Percentiles rank a stretch among this genome's conserved stretches.
phyloP scores from a whole-genome alignment of 2,113 vertebrate genomes.

The Anguilla japonica region DNA sequence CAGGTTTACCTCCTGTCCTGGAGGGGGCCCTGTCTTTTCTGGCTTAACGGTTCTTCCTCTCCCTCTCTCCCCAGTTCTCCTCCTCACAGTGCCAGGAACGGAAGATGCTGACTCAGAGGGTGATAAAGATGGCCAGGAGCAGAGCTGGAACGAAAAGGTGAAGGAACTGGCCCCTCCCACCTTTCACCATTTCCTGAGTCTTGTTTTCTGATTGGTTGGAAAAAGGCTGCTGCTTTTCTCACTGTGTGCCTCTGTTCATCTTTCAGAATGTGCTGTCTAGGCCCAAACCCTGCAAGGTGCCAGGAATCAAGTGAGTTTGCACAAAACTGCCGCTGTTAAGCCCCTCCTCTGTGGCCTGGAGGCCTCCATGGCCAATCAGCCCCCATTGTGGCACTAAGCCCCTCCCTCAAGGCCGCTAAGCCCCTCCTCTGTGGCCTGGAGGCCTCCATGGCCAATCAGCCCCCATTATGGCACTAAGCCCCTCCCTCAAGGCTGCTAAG shows the following conservation, averaged over 20 bases:
- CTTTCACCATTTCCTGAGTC: too few relatives aligned
- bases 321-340: neutral
- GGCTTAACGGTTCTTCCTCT: neutral
- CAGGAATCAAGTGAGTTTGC: constrained; percentile 93
- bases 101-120: constrained; percentile 77
- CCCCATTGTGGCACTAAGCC: too few relatives aligned
- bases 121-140: constrained; percentile 76
- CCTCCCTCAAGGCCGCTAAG: too few relatives aligned
- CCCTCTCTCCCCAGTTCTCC: constrained; percentile 73
- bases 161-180: too few relatives aligned
- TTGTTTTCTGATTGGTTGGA: neutral
- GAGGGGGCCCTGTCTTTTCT: too few relatives aligned
- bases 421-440: too few relatives aligned
- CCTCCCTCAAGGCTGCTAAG: too few relatives aligned
- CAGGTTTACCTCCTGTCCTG: too few relatives aligned
- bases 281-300: constrained; percentile 92
- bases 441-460: too few relatives aligned
- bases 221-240: neutral
- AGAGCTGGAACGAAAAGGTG: constrained; percentile 93
- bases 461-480: too few relatives aligned
- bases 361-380: too few relatives aligned
- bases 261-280: constrained; percentile 81
- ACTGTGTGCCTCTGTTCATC: constrained; percentile 15
- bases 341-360: neutral
- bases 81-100: constrained; percentile 89